Percentiles rank a stretch among this genome's conserved stretches.
phyloP scores from a whole-genome alignment of 2,888 invertebrate species.

The Stenotaenia linearis region DNA sequence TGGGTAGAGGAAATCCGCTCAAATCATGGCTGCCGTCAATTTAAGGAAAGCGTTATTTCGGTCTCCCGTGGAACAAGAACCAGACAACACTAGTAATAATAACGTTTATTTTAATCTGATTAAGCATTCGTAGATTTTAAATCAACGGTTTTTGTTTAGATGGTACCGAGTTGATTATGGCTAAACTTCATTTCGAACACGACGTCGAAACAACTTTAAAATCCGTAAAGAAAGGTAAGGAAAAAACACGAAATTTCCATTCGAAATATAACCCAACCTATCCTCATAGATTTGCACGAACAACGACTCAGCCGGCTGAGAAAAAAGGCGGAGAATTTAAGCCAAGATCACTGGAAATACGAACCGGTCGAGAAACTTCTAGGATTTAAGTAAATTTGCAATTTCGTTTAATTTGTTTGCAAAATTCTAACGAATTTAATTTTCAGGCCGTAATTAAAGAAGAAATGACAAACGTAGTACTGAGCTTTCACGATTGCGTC shows the following conservation, averaged over 20 bases:
- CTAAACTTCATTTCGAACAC: slow-evolving; percentile 28
- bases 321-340: slow-evolving; percentile 28
- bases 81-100: slow-evolving; percentile 8
- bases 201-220: slow-evolving; percentile 27
- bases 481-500: slow-evolving; percentile 77
- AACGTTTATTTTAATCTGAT: neutral
- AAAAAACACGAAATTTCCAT: no score
- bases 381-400: slow-evolving; percentile 29
- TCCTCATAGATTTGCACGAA: slow-evolving; percentile 29
- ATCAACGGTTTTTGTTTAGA: neutral
- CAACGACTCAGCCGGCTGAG: slow-evolving; percentile 33
- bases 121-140: neutral
- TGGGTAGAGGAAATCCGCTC: no score
- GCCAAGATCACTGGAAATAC: slow-evolving; percentile 34
- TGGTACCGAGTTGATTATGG: slow-evolving; percentile 27
- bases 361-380: slow-evolving; percentile 27
- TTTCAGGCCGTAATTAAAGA: neutral
- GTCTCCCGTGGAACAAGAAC: slow-evolving; percentile 29
- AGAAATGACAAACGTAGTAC: slow-evolving; percentile 52
- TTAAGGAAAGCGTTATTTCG: slow-evolving; percentile 28
- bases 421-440: no score
- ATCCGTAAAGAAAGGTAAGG: slow-evolving; percentile 26
- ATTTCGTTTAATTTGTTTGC: no score
- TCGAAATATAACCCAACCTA: neutral
- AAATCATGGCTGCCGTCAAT: slow-evolving; percentile 27